A percentile compares a stretch with the other conserved stretches of the same genome.
Evolutionary conservation across 1,140 invertebrate genomes (phyloP).

Genomic region (Zaprionus kolodkinae): DNA sequence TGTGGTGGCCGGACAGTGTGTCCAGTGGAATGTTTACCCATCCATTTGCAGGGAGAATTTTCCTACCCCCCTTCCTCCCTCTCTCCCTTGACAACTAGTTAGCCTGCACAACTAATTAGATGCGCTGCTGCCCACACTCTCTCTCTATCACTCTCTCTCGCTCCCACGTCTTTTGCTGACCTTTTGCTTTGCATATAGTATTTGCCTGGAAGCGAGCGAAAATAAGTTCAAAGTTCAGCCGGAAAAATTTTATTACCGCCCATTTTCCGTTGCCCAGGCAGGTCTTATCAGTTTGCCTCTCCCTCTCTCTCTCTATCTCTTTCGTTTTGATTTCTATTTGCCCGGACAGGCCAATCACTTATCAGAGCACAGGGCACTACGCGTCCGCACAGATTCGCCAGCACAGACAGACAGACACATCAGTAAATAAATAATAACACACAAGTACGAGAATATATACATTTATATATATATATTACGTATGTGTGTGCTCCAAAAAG

Average conservation of each 20-base stretch:
- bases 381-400: conserved; percentile 27
- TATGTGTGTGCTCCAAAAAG: conserved; percentile 7
- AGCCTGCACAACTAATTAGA: conserved; percentile 67
- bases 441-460: neutral
- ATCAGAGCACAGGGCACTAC: conserved; percentile 27
- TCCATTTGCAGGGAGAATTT: conserved; percentile 54
- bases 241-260: conserved; percentile 38
- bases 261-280: conserved; percentile 21
- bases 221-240: conserved; percentile 56
- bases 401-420: conserved; percentile 14
- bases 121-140: neutral
- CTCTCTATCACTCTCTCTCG: neutral
- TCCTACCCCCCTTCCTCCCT: conserved; percentile 13
- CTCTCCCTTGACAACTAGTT: neutral
- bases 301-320: neutral
- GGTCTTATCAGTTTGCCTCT: conserved; percentile 22
- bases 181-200: conserved; percentile 12
- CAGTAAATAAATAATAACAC: conserved; percentile 58
- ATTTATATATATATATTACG: neutral
- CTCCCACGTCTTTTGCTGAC: conserved; percentile 9
- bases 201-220: neutral
- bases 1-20: neutral
- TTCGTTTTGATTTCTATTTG: conserved; percentile 68
- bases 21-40: conserved; percentile 60
- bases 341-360: conserved; percentile 60